A percentile compares a stretch with the other conserved stretches of the same genome.
These are phyloP conservation scores for Drosophila quinaria DNA, from an alignment of 2,888 invertebrate species.

Conservation along the genomic window DNA sequence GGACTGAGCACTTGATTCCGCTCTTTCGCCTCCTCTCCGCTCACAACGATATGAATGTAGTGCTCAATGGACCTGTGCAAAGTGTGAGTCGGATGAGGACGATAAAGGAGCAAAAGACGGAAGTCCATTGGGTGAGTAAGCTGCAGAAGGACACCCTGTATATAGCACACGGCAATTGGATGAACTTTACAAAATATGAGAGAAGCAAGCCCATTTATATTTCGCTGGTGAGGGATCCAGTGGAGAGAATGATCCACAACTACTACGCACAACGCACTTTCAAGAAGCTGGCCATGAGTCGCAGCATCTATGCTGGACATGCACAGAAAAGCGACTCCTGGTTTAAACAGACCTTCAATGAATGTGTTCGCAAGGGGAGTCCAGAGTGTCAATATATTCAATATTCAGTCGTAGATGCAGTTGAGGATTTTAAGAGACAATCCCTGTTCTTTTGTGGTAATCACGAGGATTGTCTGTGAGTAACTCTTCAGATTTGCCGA, in stretches of 20 bases:
- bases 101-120: slow-evolving; percentile 90
- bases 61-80: slow-evolving; percentile 86
- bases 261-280: slow-evolving; percentile 95
- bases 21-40: slow-evolving; percentile 64
- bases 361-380: slow-evolving; percentile 93
- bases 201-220: slow-evolving; percentile 93
- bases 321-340: slow-evolving; percentile 89
- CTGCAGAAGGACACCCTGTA: slow-evolving; percentile 92
- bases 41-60: slow-evolving; percentile 86
- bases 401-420: slow-evolving; percentile 91
- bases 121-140: slow-evolving; percentile 89
- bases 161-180: slow-evolving; percentile 95
- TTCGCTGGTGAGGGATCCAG: slow-evolving; percentile 94
- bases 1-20: slow-evolving; percentile 95
- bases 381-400: slow-evolving; percentile 92
- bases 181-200: slow-evolving; percentile 92
- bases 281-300: slow-evolving; percentile 89
- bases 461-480: slow-evolving; percentile 92
- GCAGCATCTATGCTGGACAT: slow-evolving; percentile 86
- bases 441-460: slow-evolving; percentile 96
- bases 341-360: slow-evolving; percentile 90
- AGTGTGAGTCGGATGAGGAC: slow-evolving; percentile 82
- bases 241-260: slow-evolving; percentile 95
- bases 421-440: slow-evolving; percentile 93
- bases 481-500: slow-evolving; percentile 32